These are phyloP conservation scores for Rhabdomys pumilio DNA, from an alignment of 2,797 vertebrate species.

Conservation along the genomic window DNA sequence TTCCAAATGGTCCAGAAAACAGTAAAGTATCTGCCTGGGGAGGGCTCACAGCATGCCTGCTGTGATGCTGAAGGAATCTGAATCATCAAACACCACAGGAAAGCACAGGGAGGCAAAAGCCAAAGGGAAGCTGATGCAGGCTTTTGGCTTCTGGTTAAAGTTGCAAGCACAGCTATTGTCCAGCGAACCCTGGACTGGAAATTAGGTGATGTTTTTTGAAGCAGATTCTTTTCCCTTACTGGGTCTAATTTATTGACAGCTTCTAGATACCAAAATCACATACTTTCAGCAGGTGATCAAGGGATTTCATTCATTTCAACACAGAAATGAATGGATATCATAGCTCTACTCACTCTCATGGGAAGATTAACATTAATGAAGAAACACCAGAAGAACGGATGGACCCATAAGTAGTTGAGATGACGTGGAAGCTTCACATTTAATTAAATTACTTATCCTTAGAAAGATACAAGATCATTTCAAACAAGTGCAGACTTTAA, in stretches of 20 bases:
- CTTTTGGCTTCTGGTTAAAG: conserved; percentile 47
- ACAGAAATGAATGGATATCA: conserved; percentile 1
- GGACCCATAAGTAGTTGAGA: neutral
- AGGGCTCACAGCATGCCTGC: conserved; percentile 7
- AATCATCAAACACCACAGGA: neutral
- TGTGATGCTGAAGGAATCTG: neutral
- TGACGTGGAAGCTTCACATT: neutral
- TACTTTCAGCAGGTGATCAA: neutral
- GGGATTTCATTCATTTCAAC: conserved; percentile 43
- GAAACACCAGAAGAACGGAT: neutral
- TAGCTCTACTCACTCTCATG: neutral
- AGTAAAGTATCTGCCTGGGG: neutral
- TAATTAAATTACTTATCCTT: neutral
- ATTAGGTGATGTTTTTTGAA: neutral
- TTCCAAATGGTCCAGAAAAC: conserved; percentile 57
- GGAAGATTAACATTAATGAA: neutral
- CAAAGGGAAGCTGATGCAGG: neutral
- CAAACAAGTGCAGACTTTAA: neutral
- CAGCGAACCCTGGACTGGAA: neutral
- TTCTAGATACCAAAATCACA: neutral
- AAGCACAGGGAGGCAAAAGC: neutral
- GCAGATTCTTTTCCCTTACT: neutral
- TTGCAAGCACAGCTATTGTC: neutral
- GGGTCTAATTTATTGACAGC: neutral
- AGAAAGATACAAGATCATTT: neutral